Percentiles rank a stretch among this genome's conserved stretches.
Conservation (phyloP, 1,140 invertebrate species). For the Drosophila lacteicornis region DNA sequence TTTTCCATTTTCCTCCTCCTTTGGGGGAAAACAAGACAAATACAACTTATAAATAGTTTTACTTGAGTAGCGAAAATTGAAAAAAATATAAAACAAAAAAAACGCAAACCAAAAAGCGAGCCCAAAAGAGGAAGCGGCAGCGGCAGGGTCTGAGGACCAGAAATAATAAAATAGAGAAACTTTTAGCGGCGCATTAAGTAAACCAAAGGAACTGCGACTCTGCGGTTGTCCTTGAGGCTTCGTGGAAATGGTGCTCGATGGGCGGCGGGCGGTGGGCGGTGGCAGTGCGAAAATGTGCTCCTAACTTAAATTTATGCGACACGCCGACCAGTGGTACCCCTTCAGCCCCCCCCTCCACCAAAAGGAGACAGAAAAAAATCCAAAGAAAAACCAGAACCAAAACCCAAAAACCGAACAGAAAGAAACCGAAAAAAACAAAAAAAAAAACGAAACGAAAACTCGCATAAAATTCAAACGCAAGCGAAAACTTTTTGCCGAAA, state of each 20-base stretch:
- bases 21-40: constrained; percentile 57
- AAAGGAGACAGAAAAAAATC: constrained; percentile 4
- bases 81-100: constrained; percentile 27
- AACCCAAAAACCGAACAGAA: constrained; percentile 13
- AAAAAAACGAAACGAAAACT: constrained; percentile 48
- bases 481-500: constrained; percentile 71
- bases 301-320: constrained; percentile 83
- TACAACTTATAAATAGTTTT: constrained; percentile 79
- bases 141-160: constrained; percentile 45
- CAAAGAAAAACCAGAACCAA: constrained; percentile 11
- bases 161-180: constrained; percentile 83
- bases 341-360: not conserved
- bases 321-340: constrained; percentile 40
- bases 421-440: constrained; percentile 20
- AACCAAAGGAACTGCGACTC: constrained; percentile 77
- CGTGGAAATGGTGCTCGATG: not conserved
- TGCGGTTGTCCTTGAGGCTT: constrained; percentile 75
- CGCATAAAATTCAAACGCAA: constrained; percentile 80
- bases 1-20: not conserved
- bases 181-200: constrained; percentile 82
- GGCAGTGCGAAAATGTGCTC: constrained; percentile 74
- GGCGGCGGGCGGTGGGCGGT: not conserved
- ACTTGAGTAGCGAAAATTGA: constrained; percentile 68
- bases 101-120: constrained; percentile 34
- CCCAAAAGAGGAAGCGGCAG: constrained; percentile 46